A percentile compares a stretch with the other conserved stretches of the same genome.
These are phyloP conservation scores for Drosophila pectinifera DNA, from an alignment of 1,140 invertebrate species.

Conservation along the genomic window DNA sequence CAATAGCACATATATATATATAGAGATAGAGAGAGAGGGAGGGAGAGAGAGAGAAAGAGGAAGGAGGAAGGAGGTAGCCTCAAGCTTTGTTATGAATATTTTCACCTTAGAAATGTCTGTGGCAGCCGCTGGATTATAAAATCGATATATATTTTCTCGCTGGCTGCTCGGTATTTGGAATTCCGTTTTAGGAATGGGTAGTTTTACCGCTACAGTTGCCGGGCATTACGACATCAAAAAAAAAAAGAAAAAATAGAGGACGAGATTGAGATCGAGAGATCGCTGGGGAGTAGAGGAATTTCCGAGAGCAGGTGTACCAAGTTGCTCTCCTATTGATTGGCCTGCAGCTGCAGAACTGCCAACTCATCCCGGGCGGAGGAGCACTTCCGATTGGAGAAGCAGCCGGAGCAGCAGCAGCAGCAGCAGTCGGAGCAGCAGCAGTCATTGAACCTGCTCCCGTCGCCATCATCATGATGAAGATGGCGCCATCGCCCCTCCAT, in stretches of 20 bases:
- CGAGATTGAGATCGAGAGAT: not conserved
- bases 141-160: conserved; percentile 31
- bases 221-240: conserved; percentile 47
- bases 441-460: conserved; percentile 48
- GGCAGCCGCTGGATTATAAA: conserved; percentile 37
- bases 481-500: conserved; percentile 49
- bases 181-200: conserved; percentile 34
- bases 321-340: conserved; percentile 46
- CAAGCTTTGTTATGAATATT: conserved; percentile 46
- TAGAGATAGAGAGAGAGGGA: not conserved
- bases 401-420: not conserved
- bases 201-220: conserved; percentile 42
- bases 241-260: not conserved
- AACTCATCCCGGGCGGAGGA: conserved; percentile 33
- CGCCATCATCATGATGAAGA: conserved; percentile 30
- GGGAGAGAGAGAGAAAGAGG: not conserved
- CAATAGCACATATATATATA: conserved; percentile 2
- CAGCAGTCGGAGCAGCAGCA: conserved; percentile 3
- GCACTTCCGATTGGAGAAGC: conserved; percentile 46
- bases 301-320: conserved; percentile 20
- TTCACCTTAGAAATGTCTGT: conserved; percentile 35
- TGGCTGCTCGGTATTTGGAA: conserved; percentile 10
- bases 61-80: not conserved
- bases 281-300: too few species aligned
- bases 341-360: conserved; percentile 37